These are phyloP conservation scores for Calliopum simillimum DNA, from an alignment of 2,888 invertebrate species.

Conservation along the genomic window DNA sequence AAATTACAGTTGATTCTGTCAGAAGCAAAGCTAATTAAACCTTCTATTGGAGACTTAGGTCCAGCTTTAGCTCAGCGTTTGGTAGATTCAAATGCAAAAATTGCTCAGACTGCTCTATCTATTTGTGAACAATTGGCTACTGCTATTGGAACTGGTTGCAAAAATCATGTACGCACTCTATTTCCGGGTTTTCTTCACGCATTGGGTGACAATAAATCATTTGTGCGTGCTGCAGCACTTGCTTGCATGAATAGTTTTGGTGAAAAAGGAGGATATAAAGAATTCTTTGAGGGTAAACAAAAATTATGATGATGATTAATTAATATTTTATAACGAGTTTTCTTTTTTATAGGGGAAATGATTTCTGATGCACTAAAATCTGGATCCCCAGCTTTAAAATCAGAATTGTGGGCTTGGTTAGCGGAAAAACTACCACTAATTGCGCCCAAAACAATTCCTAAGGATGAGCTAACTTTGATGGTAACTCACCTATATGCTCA, in stretches of 20 bases:
- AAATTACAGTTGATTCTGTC: constrained; percentile 64
- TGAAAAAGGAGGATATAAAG: constrained; percentile 82
- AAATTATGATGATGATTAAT: no score
- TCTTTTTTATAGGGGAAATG: constrained; percentile 75
- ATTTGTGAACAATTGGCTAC: constrained; percentile 85
- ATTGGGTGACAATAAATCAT: constrained; percentile 79
- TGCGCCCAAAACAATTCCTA: constrained; percentile 77
- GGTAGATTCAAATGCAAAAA: constrained; percentile 91
- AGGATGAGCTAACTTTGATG: constrained; percentile 84
- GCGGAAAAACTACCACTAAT: constrained; percentile 82
- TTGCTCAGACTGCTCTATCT: constrained; percentile 85
- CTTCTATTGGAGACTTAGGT: constrained; percentile 86
- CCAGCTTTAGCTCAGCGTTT: constrained; percentile 82
- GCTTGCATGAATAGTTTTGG: constrained; percentile 89
- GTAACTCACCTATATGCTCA: constrained; percentile 83
- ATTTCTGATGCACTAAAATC: constrained; percentile 86
- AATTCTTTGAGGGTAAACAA: constrained; percentile 78
- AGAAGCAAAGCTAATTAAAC: constrained; percentile 84
- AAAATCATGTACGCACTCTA: constrained; percentile 81
- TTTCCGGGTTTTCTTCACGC: constrained; percentile 90
- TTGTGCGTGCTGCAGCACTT: constrained; percentile 83
- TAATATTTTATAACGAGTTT: no score
- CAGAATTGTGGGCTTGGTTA: constrained; percentile 88
- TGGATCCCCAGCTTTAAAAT: constrained; percentile 85
- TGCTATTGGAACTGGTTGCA: constrained; percentile 86